Evolutionary conservation across 2,113 vertebrate genomes (phyloP), one percentile per base, ranked within the genome.

Genomic region (Zeus faber): DNA sequence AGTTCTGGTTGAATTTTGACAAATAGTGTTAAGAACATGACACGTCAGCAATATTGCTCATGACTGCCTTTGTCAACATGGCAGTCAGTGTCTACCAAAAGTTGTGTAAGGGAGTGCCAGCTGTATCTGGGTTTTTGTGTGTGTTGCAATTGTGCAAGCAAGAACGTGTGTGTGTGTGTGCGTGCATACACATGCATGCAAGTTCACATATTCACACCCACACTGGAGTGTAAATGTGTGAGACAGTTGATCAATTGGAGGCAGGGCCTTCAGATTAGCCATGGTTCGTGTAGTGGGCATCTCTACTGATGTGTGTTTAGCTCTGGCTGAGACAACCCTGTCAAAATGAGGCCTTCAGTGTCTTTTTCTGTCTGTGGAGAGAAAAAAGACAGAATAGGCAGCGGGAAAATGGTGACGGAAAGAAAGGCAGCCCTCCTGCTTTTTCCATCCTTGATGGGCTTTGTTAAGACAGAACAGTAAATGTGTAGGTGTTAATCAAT

Each of bases 401-500:
- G 26, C 21, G 39, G 37, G 37, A 22, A 31, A 22, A 25, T 1
- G 7, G 13, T 16, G 24, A 27, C 8, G 16, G 20, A 60, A 46
- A 51, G 16, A 54, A 22, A 8, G 52, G 51, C 46, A 54, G 67
- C 24, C 59, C 76, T 45, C 49, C 64, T 53, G 46, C 65, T 65
- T 20, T 1, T 59, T 39, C 49, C 9, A 21, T 41, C 33, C 46
- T 44, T 59, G 65, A 48, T 52, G 53, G 37, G 54, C 74, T 73
- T 80, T 80, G 70, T 81, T 39, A 2, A 49, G 46, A 25, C 6
- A 49, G 29, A 72, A 79, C 57, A 67, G 65, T 62, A 62, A 78
- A 83, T 50, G 79, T 74, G 84, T 85, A 72, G 74, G 80, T 80
- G 82, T 84, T 65, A 51, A 46, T 71, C 64, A 35, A 1, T 39